Evolutionary conservation across 2,113 vertebrate species (phyloP).

Genomic region (Hemicordylus capensis): DNA sequence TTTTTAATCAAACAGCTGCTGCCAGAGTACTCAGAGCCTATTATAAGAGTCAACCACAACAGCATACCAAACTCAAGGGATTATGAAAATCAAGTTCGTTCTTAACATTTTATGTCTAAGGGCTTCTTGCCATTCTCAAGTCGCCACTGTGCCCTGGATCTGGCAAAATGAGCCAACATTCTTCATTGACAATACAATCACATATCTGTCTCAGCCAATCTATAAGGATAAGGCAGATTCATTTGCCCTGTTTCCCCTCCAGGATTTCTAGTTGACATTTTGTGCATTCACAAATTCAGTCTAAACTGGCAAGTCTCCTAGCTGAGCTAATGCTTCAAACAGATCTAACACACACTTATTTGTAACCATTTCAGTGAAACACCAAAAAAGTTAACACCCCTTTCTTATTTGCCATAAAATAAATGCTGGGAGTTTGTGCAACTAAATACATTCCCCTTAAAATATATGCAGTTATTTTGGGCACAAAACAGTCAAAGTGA

Average conservation of each 20-base stretch:
- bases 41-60: conserved; percentile 17
- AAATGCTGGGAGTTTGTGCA: background rate
- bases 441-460: background rate
- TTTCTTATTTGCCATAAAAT: background rate
- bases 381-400: background rate
- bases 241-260: background rate
- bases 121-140: background rate
- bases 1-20: conserved; percentile 63
- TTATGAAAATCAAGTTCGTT: conserved; percentile 43
- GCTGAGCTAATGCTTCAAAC: background rate
- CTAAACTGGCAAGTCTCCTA: conserved; percentile 13
- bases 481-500: background rate
- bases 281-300: conserved; percentile 11
- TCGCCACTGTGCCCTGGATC: background rate
- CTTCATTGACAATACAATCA: conserved; percentile 5
- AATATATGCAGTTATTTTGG: background rate
- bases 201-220: conserved; percentile 5
- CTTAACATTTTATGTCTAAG: background rate
- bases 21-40: conserved; percentile 36
- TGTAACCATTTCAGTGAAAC: background rate
- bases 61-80: conserved; percentile 15
- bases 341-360: background rate
- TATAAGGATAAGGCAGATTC: background rate
- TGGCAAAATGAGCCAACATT: background rate
- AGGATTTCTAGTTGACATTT: conserved; percentile 17